Evolutionary conservation across 2,113 vertebrate species (phyloP).

Genomic region (Suricata suricatta): DNA sequence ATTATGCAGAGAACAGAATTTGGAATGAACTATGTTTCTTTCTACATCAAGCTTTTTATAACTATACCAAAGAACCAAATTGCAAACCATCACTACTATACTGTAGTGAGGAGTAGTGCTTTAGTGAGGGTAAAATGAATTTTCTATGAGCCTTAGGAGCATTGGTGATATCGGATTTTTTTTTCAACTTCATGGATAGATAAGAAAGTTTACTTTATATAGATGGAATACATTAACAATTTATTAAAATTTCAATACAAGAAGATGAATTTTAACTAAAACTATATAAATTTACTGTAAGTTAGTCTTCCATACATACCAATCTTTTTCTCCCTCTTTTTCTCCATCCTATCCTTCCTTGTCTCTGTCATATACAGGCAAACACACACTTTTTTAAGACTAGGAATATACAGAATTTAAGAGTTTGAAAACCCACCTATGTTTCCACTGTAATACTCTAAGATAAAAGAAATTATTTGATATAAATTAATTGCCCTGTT

Average conservation of each 20-base stretch:
- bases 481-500: background rate
- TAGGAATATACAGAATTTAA: background rate
- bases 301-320: fast-evolving
- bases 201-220: background rate
- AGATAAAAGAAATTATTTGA: background rate
- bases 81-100: background rate
- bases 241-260: background rate
- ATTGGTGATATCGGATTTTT: background rate
- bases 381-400: background rate
- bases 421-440: background rate
- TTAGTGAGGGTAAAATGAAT: background rate
- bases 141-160: background rate
- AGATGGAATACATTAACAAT: background rate
- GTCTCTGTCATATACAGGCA: background rate
- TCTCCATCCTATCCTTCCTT: background rate
- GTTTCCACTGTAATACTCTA: background rate
- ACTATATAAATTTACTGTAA: background rate
- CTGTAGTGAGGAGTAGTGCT: fast-evolving
- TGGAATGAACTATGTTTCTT: background rate
- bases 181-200: background rate
- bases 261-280: background rate
- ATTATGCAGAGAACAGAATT: background rate
- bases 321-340: background rate
- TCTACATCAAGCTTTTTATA: background rate
- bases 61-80: background rate